phyloP scores from a whole-genome alignment of 2,113 vertebrate genomes.

The Sisor rabdophorus region DNA sequence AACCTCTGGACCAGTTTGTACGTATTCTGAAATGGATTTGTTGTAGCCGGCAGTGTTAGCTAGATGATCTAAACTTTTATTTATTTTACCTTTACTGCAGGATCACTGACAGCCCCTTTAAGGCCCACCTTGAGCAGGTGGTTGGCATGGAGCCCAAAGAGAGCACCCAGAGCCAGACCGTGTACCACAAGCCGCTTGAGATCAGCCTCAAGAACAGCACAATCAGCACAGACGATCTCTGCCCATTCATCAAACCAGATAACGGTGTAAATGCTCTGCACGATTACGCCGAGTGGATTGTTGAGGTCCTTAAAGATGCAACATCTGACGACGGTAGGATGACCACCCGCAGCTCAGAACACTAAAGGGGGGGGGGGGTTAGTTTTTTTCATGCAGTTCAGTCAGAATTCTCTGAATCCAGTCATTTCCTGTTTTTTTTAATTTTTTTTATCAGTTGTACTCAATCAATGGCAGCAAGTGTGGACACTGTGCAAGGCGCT shows the following conservation, averaged over 20 bases:
- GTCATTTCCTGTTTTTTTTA: background rate
- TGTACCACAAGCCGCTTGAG: conserved; percentile 81
- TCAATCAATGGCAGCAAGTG: conserved; percentile 80
- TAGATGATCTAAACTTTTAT: too few relatives aligned
- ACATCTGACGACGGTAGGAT: conserved; percentile 65
- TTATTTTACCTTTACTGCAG: conserved; percentile 55
- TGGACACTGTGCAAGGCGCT: conserved; percentile 90
- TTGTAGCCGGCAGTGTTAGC: too few relatives aligned
- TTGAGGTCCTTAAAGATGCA: conserved; percentile 53
- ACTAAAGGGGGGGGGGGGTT: too few relatives aligned
- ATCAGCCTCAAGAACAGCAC: conserved; percentile 85
- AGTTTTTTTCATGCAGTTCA: background rate
- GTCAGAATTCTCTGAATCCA: background rate
- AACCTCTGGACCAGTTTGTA: too few relatives aligned
- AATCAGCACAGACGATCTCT: conserved; percentile 69
- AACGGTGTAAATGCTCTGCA: conserved; percentile 81
- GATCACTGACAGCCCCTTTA: conserved; percentile 81
- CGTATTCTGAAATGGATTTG: too few relatives aligned
- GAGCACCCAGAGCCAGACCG: conserved; percentile 55
- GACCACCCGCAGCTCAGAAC: background rate
- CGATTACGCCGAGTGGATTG: conserved; percentile 82
- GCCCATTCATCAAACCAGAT: conserved; percentile 78
- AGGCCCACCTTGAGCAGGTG: conserved; percentile 84
- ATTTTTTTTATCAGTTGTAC: conserved; percentile 58
- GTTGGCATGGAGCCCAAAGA: conserved; percentile 64